These are phyloP conservation scores for Arenicola marina DNA, from an alignment of 2,888 invertebrate genomes.

Conservation along the genomic window DNA sequence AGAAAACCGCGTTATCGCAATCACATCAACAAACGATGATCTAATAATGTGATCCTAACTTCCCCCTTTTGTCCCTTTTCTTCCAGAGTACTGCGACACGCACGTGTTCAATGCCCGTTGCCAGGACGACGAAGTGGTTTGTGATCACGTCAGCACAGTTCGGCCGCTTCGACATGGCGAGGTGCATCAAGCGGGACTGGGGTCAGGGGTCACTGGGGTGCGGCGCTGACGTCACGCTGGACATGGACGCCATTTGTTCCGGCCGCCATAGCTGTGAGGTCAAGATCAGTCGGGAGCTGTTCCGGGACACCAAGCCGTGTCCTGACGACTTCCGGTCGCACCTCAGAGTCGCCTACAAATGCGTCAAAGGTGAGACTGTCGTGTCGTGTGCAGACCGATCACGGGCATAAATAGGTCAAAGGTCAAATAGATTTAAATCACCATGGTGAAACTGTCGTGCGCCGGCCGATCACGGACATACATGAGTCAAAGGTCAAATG, in stretches of 20 bases:
- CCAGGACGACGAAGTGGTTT: not conserved
- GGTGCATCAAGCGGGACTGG: not conserved
- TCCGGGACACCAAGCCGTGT: not conserved
- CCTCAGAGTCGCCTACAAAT: not conserved
- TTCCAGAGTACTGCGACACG: slow-evolving; percentile 1
- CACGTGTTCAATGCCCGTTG: not conserved
- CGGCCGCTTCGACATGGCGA: not conserved
- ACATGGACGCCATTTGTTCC: not conserved
- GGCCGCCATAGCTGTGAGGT: not conserved
- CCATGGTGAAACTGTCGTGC: too few species aligned
- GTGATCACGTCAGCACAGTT: not conserved
- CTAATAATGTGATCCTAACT: too few species aligned
- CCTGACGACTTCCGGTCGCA: not conserved
- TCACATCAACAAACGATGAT: too few species aligned
- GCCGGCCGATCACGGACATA: too few species aligned
- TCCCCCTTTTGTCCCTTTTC: too few species aligned
- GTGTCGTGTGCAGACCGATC: too few species aligned
- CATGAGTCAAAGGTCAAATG: too few species aligned
- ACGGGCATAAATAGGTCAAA: too few species aligned
- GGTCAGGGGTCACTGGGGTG: not conserved
- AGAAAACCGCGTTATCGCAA: too few species aligned
- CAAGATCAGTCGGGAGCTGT: not conserved
- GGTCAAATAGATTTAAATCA: too few species aligned
- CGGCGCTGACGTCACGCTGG: not conserved
- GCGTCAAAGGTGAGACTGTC: not conserved